phyloP scores from a whole-genome alignment of 2,888 invertebrate species.

The Dasypogon diadema region DNA sequence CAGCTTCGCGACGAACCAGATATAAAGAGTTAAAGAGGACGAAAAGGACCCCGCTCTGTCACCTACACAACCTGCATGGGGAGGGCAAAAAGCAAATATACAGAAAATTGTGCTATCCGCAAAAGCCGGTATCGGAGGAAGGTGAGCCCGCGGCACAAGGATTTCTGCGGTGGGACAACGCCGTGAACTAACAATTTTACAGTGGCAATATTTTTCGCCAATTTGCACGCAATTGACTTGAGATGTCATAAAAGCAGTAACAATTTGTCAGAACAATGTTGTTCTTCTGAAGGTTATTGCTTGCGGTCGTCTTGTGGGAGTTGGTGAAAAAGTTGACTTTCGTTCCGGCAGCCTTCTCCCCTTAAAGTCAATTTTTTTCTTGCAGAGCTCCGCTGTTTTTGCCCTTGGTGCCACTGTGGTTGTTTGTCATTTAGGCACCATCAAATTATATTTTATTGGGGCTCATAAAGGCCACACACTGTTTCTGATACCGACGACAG shows the following conservation, averaged over 20 bases:
- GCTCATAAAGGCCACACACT: conserved; percentile 53
- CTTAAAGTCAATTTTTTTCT: conserved; percentile 16
- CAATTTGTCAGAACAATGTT: conserved; percentile 54
- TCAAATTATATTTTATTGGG: conserved; percentile 55
- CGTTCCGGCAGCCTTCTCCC: conserved; percentile 23
- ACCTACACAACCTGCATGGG: not conserved
- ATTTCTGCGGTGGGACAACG: conserved; percentile 15
- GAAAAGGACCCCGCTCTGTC: not conserved
- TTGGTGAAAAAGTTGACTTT: conserved; percentile 2
- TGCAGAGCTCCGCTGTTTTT: conserved; percentile 23
- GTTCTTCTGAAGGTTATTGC: conserved; percentile 47
- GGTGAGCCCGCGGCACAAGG: conserved; percentile 14
- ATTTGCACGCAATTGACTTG: conserved; percentile 57
- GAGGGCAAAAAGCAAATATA: not conserved
- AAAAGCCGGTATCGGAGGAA: not conserved
- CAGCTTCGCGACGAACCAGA: conserved; percentile 20
- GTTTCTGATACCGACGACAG: conserved; percentile 13
- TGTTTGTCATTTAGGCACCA: conserved; percentile 54
- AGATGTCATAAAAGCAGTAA: conserved; percentile 56
- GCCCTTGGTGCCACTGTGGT: conserved; percentile 42
- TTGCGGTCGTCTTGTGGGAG: conserved; percentile 15
- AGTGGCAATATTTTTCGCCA: conserved; percentile 55
- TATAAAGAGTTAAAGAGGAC: conserved; percentile 35
- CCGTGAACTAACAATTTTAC: conserved; percentile 44
- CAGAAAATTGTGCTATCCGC: not conserved